Evolutionary conservation across 1,140 invertebrate genomes (phyloP).

Genomic region (Aricia agestis): DNA sequence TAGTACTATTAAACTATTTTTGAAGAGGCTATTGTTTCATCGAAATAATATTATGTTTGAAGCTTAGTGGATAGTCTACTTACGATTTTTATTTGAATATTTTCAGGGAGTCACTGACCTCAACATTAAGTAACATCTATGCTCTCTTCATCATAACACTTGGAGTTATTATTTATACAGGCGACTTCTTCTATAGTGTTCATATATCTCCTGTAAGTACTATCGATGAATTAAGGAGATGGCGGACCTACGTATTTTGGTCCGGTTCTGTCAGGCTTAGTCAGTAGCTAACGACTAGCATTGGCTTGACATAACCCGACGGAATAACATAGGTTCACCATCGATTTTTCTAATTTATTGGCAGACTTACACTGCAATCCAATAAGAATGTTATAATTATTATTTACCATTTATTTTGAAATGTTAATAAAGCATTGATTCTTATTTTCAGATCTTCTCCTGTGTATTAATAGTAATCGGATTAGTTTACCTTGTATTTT

Average conservation of each 20-base stretch:
- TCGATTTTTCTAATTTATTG: too few species aligned
- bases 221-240: neutral
- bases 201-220: neutral
- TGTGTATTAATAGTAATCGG: neutral
- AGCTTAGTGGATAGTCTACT: too few species aligned
- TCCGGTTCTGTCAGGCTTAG: too few species aligned
- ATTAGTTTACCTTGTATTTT: conserved; percentile 1
- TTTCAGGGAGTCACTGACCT: conserved; percentile 13
- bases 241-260: neutral
- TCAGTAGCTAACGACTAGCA: too few species aligned
- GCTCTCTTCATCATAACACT: conserved; percentile 12
- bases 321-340: too few species aligned
- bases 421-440: too few species aligned
- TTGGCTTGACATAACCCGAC: too few species aligned
- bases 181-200: conserved; percentile 4
- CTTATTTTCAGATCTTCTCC: neutral
- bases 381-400: neutral
- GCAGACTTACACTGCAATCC: neutral
- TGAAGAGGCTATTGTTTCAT: neutral
- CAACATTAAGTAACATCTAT: conserved; percentile 16
- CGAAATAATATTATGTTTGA: too few species aligned
- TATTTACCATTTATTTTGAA: neutral
- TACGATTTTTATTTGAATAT: neutral
- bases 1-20: neutral
- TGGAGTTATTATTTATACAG: conserved; percentile 16